Evolutionary conservation across 1,140 invertebrate species (phyloP), one percentile per base, ranked within the genome.

Genomic region (Eriocheir sinensis): DNA sequence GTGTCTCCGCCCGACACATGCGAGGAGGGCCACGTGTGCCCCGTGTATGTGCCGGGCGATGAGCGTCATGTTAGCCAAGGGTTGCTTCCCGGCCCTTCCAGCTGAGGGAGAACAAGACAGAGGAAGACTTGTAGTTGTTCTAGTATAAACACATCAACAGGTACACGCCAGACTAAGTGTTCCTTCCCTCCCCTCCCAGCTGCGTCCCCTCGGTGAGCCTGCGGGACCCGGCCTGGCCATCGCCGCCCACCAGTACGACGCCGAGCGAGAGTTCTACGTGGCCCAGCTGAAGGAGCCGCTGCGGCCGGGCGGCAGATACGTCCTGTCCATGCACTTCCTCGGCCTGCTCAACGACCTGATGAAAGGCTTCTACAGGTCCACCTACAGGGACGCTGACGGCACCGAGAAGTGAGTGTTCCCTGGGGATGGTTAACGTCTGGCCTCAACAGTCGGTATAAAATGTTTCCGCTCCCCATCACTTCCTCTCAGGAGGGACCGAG

Each of bases 321-420:
- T 97, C n/a, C 96, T 99, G 34, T 96, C 96, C 79, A 97, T 99
- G 95, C 97, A 97, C 89, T 99, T 99, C 96, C 97, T 97, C 0
- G 99, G 99, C 2, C 98, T 98, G 96, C 97, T 99, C 38, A 99
- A 99, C 96, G 98, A 99, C 96, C 99, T 99, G 96, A 98, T 99
- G 98, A 99, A 98, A 96, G 99, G 99, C 34, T 98, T 99, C 95
- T 99, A 99, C 96, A 97, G 98, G 48, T 99, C 98, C 97, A 99
- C 99, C 97, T 99, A 99, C 97, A 81, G 38, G 34, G n/a, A 89
- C 21, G 85, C 15, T 0, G 86, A 89, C 15, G 93, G 97, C 0
- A 94, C 32, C 6, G 15, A 40, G 3, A 94, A 8, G 93, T 90
- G 72, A 94, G 93, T 93, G 30, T 44, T 30, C 27, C 6, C 30